Percentiles rank a stretch among this genome's conserved stretches.
Conservation (phyloP, 2,113 vertebrate species). For the Tylochromis polylepis region DNA sequence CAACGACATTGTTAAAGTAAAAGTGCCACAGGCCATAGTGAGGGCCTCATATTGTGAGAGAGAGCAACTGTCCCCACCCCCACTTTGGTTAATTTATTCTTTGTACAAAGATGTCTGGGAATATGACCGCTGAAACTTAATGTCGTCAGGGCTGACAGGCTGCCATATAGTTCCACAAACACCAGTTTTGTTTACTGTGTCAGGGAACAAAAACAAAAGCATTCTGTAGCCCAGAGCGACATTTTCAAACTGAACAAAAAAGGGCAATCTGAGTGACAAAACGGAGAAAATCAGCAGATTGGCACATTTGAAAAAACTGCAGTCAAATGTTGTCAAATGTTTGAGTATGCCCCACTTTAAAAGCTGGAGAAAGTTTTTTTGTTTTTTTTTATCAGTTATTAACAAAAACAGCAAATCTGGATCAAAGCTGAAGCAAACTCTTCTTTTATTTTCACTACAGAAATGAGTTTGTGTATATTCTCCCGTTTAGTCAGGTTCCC, state of each 20-base stretch:
- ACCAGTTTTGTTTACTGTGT: not conserved
- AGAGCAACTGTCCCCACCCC: not conserved
- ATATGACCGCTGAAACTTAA: rapidly evolving
- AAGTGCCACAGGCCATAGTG: not conserved
- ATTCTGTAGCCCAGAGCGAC: rapidly evolving
- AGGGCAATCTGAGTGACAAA: not conserved
- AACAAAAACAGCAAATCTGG: not conserved
- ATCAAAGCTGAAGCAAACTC: not conserved
- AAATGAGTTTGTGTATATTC: not conserved
- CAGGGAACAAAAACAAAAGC: not conserved
- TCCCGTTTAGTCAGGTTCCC: not conserved
- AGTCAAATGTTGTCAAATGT: not conserved
- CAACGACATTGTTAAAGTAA: not conserved
- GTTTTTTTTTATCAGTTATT: no score
- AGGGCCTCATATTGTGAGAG: not conserved
- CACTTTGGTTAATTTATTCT: not conserved
- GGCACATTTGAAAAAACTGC: rapidly evolving
- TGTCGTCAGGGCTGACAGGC: not conserved
- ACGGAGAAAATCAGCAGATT: not conserved
- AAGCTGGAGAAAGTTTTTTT: not conserved
- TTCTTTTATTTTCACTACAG: not conserved
- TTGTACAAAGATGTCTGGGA: not conserved
- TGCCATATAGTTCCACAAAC: not conserved
- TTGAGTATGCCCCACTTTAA: rapidly evolving
- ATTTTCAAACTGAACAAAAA: not conserved